Percentiles rank a stretch among this genome's conserved stretches.
phyloP scores from a whole-genome alignment of 92 coral and sea anemone genomes.

The Siderastrea radians region DNA sequence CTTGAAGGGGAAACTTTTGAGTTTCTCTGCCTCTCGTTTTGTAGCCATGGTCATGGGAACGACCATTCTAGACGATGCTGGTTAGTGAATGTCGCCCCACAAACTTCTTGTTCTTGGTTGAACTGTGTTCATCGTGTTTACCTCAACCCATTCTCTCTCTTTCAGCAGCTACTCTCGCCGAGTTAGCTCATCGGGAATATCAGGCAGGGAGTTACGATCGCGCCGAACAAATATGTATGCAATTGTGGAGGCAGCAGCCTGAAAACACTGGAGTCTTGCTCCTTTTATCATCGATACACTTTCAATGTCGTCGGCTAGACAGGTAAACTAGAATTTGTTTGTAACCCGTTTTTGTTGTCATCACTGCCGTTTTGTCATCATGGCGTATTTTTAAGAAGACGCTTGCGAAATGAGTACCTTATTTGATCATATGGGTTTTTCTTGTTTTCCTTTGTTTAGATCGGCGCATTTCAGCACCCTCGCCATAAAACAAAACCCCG shows the following conservation, averaged over 20 bases:
- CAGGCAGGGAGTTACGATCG: constrained; percentile 99
- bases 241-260: constrained; percentile 99
- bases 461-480: constrained; percentile 99
- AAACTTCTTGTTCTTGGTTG: constrained; percentile 7
- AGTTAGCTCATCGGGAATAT: constrained; percentile 99
- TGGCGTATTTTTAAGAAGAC: neutral
- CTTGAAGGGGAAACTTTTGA: constrained; percentile 79
- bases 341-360: no score
- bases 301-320: constrained; percentile 99
- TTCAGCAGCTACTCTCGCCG: constrained; percentile 97
- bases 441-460: constrained; percentile 47
- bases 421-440: neutral
- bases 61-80: constrained; percentile 93
- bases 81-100: constrained; percentile 65
- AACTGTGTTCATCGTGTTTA: constrained; percentile 6
- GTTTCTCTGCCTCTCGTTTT: constrained; percentile 66
- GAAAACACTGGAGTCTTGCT: constrained; percentile 98
- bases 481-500: constrained; percentile 98
- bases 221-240: constrained; percentile 99
- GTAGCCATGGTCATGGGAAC: constrained; percentile 99
- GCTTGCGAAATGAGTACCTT: neutral
- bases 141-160: constrained; percentile 36
- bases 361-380: neutral
- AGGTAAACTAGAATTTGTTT: constrained; percentile 70
- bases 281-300: constrained; percentile 96